phyloP scores from a whole-genome alignment of 1,140 invertebrate species.

The Diplogasteroides magnus region DNA sequence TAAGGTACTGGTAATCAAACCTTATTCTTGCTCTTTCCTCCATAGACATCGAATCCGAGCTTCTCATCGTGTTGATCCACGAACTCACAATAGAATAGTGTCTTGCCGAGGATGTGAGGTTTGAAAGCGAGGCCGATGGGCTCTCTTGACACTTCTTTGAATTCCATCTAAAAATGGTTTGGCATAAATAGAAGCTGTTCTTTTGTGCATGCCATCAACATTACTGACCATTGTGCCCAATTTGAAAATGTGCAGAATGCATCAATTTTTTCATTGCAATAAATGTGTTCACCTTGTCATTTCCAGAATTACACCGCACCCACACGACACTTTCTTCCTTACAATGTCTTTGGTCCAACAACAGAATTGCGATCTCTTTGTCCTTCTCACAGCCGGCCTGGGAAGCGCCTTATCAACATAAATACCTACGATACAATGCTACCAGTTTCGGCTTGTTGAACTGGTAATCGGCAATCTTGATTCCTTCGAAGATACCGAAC shows the following conservation, averaged over 20 bases:
- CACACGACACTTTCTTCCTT: slow-evolving; percentile 1
- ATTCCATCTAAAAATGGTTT: not conserved
- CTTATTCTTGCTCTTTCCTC: slow-evolving; percentile 9
- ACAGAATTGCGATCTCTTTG: slow-evolving; percentile 12
- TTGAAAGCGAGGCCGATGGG: slow-evolving; percentile 4
- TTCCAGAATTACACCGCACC: slow-evolving; percentile 5
- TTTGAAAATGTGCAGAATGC: too few species aligned
- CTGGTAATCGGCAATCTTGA: slow-evolving; percentile 1
- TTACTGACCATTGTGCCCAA: too few species aligned
- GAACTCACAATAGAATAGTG: slow-evolving; percentile 10
- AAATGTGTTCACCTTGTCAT: slow-evolving; percentile 5
- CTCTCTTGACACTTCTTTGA: not conserved
- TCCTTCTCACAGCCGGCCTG: slow-evolving; percentile 5
- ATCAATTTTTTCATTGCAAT: too few species aligned
- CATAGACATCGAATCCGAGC: slow-evolving; percentile 15
- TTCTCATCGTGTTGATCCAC: slow-evolving; percentile 9
- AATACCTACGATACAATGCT: not conserved
- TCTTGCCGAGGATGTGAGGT: not conserved
- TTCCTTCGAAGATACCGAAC: slow-evolving; percentile 4
- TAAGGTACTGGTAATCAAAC: not conserved
- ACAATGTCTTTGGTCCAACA: slow-evolving; percentile 6
- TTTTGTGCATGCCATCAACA: too few species aligned
- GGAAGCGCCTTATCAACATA: not conserved
- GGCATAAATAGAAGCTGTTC: too few species aligned
- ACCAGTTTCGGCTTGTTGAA: slow-evolving; percentile 5